These are phyloP conservation scores for Ceyx margarethae DNA, from an alignment of 2,113 vertebrate genomes.

Conservation along the genomic window DNA sequence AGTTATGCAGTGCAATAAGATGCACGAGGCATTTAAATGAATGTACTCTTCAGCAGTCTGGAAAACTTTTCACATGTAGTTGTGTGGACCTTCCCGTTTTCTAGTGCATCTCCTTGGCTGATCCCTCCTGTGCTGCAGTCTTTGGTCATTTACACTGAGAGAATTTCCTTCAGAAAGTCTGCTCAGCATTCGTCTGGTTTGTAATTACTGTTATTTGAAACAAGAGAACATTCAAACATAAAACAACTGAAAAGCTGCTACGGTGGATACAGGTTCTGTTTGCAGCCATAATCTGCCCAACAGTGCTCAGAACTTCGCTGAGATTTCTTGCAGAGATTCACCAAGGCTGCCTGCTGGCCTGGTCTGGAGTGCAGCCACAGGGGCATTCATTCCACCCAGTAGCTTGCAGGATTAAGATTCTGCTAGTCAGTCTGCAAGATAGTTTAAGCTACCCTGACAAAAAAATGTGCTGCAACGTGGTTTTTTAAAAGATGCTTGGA, in stretches of 20 bases:
- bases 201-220: background rate
- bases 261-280: background rate
- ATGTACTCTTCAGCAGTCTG: background rate
- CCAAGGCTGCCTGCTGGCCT: background rate
- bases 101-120: background rate
- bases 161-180: background rate
- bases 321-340: background rate
- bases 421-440: background rate
- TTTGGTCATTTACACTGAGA: background rate
- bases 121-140: background rate
- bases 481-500: background rate
- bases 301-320: background rate
- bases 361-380: background rate
- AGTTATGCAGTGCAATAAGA: background rate
- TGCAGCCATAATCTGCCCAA: background rate
- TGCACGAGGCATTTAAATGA: background rate
- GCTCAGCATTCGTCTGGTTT: background rate
- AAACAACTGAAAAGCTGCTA: background rate
- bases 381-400: background rate
- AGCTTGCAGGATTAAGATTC: background rate
- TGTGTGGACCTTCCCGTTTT: background rate
- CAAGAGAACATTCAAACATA: rapidly evolving
- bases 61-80: background rate
- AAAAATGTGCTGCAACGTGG: background rate
- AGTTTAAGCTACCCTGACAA: background rate